These are phyloP conservation scores for Dolomedes plantarius DNA, from an alignment of 2,888 invertebrate genomes.

Conservation along the genomic window DNA sequence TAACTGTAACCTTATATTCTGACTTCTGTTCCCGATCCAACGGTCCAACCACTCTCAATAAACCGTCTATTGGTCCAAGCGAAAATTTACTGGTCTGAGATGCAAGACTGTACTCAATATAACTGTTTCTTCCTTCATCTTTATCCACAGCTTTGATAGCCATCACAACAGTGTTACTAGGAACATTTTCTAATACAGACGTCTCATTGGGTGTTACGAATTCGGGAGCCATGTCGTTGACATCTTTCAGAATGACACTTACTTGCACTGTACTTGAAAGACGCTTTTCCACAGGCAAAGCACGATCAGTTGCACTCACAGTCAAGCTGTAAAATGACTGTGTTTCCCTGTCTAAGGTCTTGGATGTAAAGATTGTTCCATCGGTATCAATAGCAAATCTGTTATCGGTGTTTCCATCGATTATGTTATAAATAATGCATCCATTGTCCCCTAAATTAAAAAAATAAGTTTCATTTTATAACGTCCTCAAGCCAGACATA, in stretches of 20 bases:
- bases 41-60: conserved; percentile 88
- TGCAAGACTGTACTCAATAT: conserved; percentile 85
- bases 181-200: conserved; percentile 88
- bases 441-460: conserved; percentile 86
- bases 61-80: conserved; percentile 90
- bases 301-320: conserved; percentile 89
- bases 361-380: conserved; percentile 88
- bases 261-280: conserved; percentile 93
- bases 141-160: conserved; percentile 91
- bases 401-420: conserved; percentile 86
- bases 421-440: conserved; percentile 87
- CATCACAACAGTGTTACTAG: conserved; percentile 90
- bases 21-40: conserved; percentile 89
- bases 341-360: conserved; percentile 88
- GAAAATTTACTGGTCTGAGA: conserved; percentile 82
- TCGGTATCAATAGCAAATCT: conserved; percentile 89
- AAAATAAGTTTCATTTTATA: too few relatives aligned
- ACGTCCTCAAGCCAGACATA: too few relatives aligned
- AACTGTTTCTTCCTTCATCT: conserved; percentile 93
- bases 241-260: conserved; percentile 89
- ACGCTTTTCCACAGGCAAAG: conserved; percentile 83
- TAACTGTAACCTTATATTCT: conserved; percentile 85
- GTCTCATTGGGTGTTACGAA: conserved; percentile 88
- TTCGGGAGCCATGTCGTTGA: conserved; percentile 93
- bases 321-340: conserved; percentile 88